These are phyloP conservation scores for Clistopyga incitator DNA, from an alignment of 2,888 invertebrate species.

Conservation along the genomic window DNA sequence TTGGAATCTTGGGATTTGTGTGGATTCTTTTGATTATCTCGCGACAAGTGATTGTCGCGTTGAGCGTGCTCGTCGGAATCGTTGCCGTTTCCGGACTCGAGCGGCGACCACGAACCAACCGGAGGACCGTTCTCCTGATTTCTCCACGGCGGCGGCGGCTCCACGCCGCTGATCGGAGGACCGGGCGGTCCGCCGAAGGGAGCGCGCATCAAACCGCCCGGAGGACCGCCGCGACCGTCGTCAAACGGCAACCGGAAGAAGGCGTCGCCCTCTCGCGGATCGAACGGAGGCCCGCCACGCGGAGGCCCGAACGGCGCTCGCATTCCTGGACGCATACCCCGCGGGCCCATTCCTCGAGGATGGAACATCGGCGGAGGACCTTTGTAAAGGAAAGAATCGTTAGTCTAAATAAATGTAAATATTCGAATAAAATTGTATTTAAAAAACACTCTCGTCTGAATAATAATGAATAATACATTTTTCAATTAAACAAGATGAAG, in stretches of 20 bases:
- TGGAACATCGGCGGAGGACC: conserved; percentile 84
- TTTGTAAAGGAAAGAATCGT: conserved; percentile 51
- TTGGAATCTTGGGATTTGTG: conserved; percentile 66
- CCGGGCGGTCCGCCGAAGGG: conserved; percentile 67
- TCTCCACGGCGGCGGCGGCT: conserved; percentile 74
- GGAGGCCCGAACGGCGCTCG: conserved; percentile 77
- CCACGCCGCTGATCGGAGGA: conserved; percentile 71
- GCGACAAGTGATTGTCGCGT: conserved; percentile 63
- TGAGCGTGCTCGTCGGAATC: conserved; percentile 63
- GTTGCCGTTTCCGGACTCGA: conserved; percentile 71
- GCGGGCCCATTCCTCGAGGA: conserved; percentile 82
- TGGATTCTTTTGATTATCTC: conserved; percentile 72
- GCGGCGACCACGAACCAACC: conserved; percentile 72
- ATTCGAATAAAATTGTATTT: no score
- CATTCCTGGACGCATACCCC: conserved; percentile 82
- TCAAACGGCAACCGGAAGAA: conserved; percentile 80
- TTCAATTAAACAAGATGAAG: no score
- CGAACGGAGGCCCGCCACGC: conserved; percentile 79
- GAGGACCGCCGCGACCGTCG: conserved; percentile 77
- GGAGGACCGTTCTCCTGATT: conserved; percentile 75
- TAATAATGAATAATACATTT: no score
- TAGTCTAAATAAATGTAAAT: no score
- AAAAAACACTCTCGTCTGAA: no score
- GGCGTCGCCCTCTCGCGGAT: conserved; percentile 77
- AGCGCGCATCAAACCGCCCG: conserved; percentile 69